Evolutionary conservation across 2,888 invertebrate genomes (phyloP), one percentile per base, ranked within the genome.

Genomic region (Lamellibrachia satsuma): DNA sequence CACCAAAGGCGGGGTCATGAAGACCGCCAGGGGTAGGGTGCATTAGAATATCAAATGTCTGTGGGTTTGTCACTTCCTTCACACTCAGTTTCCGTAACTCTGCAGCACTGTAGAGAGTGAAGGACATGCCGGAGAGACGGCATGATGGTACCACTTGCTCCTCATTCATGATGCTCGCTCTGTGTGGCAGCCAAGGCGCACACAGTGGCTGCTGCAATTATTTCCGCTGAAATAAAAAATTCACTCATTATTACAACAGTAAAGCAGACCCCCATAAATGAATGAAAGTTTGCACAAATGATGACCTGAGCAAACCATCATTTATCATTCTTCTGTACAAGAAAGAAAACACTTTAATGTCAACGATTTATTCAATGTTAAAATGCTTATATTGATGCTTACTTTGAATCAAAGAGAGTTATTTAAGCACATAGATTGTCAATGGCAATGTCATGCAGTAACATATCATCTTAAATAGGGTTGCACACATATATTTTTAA

Each of bases 11-110:
- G 92, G 97, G 97, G 96, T 99, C 99, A 96, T 99, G 99, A 0
- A 99, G 97, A n/a, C 99, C 99, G 52, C 98, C 98, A 92, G 97
- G 97, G 6, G 98, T 97, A 2, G 99, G 97, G 97, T 99, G 98
- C 0, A 98, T 98, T 94, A 99, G 97, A 0, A 97, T 96, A 97
- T 99, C 98, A 95, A 99, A 98, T 22, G 98, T 97, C 90, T 98
- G 96, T 0, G 98, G 97, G 90, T 98, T 98, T 2, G 97, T 97
- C 90, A 99, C 97, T 97, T 98, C 98, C 0, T 96, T 97, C 0
- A 98, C 98, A 97, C 98, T 98, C 27, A 99, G 97, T 94, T 98
- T 97, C 95, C 97, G 97, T 15, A 99, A 97, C 95, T 99, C 98
- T 92, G 98, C 97, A 90, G 97, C 97, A 11, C 97, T 97, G 95